These are phyloP conservation scores for Anabas testudineus DNA, from an alignment of 2,797 vertebrate genomes.

Conservation along the genomic window DNA sequence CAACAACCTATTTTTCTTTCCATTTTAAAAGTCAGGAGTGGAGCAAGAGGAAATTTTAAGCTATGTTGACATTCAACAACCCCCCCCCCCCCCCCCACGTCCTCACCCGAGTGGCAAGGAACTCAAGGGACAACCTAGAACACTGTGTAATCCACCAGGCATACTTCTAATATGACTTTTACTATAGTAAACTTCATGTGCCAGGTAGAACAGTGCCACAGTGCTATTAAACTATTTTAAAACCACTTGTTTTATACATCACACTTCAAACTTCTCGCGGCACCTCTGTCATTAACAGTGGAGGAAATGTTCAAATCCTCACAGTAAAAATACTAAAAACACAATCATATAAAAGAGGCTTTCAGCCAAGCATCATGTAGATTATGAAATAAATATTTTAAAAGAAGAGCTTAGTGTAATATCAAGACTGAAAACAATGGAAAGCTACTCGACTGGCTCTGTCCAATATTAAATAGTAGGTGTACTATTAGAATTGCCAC, in stretches of 20 bases:
- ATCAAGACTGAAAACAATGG: neutral
- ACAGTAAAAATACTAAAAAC: neutral
- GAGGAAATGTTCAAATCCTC: too few species aligned
- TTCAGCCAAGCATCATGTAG: neutral
- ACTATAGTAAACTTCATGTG: neutral
- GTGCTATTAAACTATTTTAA: too few species aligned
- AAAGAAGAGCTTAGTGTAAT: neutral
- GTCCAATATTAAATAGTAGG: neutral
- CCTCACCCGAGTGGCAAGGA: neutral
- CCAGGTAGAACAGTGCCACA: neutral
- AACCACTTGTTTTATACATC: too few species aligned
- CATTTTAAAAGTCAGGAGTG: constrained; percentile 6
- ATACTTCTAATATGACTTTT: too few species aligned
- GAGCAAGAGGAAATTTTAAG: neutral
- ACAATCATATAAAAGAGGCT: neutral
- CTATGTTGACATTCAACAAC: constrained; percentile 2
- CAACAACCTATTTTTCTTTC: neutral
- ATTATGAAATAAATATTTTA: neutral
- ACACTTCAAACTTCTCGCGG: too few species aligned
- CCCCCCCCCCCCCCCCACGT: too few species aligned
- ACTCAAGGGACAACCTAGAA: constrained; percentile 9
- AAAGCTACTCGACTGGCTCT: neutral
- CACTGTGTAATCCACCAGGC: neutral
- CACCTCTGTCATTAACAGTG: neutral
- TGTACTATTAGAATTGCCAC: neutral